Percentiles rank a stretch among this genome's conserved stretches.
Conservation (phyloP, 2,113 vertebrate genomes). For the Probosciger aterrimus region DNA sequence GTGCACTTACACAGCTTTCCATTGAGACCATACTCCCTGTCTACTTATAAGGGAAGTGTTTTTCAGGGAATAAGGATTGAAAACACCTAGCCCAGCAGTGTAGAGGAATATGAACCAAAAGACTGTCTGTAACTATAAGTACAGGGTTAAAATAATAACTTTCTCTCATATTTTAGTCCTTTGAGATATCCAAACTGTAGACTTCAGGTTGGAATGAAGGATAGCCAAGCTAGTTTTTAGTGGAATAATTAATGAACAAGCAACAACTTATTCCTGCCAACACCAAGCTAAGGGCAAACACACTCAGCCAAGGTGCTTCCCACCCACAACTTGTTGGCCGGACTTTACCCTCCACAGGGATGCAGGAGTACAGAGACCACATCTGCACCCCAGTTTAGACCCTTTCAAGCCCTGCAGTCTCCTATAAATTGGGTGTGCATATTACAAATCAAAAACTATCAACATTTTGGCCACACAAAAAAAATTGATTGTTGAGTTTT, state of each 20-base stretch:
- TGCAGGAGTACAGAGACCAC: not conserved
- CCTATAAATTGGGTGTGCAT: not conserved
- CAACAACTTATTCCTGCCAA: not conserved
- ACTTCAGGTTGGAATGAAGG: not conserved
- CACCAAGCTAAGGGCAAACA: not conserved
- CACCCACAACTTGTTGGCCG: fast-evolving
- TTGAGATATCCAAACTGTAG: not conserved
- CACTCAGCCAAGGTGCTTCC: not conserved
- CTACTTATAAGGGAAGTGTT: not conserved
- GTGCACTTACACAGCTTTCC: not conserved
- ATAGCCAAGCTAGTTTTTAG: not conserved
- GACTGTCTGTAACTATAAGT: not conserved
- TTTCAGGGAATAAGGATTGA: not conserved
- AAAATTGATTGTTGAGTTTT: not conserved
- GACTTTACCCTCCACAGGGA: fast-evolving
- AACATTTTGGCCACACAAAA: not conserved
- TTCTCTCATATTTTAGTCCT: not conserved
- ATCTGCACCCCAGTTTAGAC: not conserved
- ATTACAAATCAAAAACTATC: not conserved
- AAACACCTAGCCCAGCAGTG: not conserved
- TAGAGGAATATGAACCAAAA: not conserved
- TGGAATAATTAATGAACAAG: not conserved
- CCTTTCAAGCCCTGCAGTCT: not conserved
- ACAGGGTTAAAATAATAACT: not conserved
- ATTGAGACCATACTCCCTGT: not conserved